Percentiles rank a stretch among this genome's conserved stretches.
These are phyloP conservation scores for Propithecus perrieri DNA, from an alignment of 2,797 vertebrate species.

Conservation along the genomic window DNA sequence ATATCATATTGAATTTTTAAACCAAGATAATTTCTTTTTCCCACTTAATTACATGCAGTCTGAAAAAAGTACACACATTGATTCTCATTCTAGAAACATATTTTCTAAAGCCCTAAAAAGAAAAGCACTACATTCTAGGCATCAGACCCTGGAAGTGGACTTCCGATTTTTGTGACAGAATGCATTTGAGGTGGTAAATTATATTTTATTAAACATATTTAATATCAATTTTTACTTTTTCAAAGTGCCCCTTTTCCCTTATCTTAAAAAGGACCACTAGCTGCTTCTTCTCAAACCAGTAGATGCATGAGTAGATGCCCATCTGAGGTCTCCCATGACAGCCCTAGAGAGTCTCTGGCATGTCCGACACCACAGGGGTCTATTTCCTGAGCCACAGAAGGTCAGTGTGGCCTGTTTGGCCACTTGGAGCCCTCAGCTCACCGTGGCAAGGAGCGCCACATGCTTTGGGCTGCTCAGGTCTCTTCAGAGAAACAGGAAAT, in stretches of 20 bases:
- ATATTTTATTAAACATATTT: not conserved
- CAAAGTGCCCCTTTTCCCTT: not conserved
- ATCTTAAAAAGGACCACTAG: not conserved
- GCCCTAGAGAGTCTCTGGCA: not conserved
- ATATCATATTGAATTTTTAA: not conserved
- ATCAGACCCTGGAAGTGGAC: not conserved
- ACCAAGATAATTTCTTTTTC: not conserved
- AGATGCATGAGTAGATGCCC: not conserved
- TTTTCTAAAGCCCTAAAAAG: not conserved
- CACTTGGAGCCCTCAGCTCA: not conserved
- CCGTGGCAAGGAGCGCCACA: not conserved
- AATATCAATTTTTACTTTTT: not conserved
- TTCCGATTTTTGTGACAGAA: not conserved
- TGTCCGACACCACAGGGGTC: accelerated
- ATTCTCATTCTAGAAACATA: not conserved
- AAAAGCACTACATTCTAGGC: not conserved
- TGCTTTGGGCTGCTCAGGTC: not conserved
- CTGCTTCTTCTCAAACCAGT: not conserved
- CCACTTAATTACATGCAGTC: not conserved
- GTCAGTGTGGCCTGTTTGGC: accelerated
- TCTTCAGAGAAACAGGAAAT: not conserved
- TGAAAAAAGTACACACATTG: not conserved
- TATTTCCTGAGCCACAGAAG: accelerated
- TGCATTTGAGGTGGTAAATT: not conserved
- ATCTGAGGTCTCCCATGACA: not conserved